phyloP scores from a whole-genome alignment of 2,888 invertebrate genomes.

The Coleophora flavipennella region DNA sequence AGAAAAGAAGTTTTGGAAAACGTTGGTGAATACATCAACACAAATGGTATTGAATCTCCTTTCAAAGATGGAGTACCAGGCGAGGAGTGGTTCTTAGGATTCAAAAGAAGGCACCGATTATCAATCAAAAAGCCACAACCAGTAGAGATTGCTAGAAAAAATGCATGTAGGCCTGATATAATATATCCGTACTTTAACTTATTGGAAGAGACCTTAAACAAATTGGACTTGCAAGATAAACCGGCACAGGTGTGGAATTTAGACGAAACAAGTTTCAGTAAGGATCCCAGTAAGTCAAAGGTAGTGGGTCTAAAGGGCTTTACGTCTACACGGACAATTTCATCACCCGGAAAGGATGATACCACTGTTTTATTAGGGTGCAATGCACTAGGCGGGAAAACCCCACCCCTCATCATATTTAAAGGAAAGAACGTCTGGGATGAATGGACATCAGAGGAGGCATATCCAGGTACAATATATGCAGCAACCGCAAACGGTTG shows the following conservation, averaged over 20 bases:
- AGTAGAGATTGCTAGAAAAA: conserved; percentile 11
- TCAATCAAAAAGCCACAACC: conserved; percentile 13
- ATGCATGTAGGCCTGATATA: conserved; percentile 7
- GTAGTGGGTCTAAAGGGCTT: conserved; percentile 6
- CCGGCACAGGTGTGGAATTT: conserved; percentile 7
- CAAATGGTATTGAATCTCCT: conserved; percentile 20
- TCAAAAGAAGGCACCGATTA: conserved; percentile 8
- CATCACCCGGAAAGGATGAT: conserved; percentile 8
- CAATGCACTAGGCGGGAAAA: conserved; percentile 7
- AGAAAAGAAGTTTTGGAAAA: conserved; percentile 23
- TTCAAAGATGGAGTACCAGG: conserved; percentile 22
- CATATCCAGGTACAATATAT: conserved; percentile 6
- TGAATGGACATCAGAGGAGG: conserved; percentile 13
- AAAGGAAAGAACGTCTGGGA: conserved; percentile 18
- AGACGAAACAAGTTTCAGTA: conserved; percentile 7
- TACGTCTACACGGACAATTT: conserved; percentile 5
- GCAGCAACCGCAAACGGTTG: conserved; percentile 6
- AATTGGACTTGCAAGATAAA: conserved; percentile 7
- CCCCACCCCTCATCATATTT: conserved; percentile 7
- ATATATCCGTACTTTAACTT: conserved; percentile 11
- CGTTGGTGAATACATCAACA: conserved; percentile 21
- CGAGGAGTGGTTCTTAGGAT: conserved; percentile 6
- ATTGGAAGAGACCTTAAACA: conserved; percentile 8
- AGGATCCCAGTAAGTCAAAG: conserved; percentile 7
- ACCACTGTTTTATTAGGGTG: no score